These are phyloP conservation scores for Heliconius aoede DNA, from an alignment of 2,888 invertebrate genomes.

Conservation along the genomic window DNA sequence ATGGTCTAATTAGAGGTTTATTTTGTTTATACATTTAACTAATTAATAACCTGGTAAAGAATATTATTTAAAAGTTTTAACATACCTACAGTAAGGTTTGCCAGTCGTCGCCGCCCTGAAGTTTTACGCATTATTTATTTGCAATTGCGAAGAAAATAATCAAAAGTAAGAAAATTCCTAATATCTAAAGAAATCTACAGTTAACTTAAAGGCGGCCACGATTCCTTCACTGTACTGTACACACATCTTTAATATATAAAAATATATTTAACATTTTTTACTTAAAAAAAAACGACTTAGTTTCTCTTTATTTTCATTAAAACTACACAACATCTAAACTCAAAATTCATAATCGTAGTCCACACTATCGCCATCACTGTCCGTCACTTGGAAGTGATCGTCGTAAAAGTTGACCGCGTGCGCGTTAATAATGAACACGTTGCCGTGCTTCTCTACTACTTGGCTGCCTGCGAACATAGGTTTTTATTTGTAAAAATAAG, in stretches of 20 bases:
- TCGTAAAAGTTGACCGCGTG: constrained; percentile 73
- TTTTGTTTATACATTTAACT: too few species aligned
- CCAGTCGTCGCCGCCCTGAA: too few species aligned
- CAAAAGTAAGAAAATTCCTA: too few species aligned
- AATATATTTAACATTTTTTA: not conserved
- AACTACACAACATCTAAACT: constrained; percentile 38
- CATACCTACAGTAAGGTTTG: too few species aligned
- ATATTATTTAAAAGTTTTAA: too few species aligned
- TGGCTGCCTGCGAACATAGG: constrained; percentile 61
- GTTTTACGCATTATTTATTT: too few species aligned
- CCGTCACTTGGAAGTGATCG: constrained; percentile 67
- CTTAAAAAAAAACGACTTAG: not conserved
- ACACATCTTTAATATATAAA: not conserved
- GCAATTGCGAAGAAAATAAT: too few species aligned
- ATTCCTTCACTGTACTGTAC: not conserved
- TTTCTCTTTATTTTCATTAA: not conserved
- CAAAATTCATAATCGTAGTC: constrained; percentile 78
- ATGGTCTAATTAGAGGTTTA: too few species aligned
- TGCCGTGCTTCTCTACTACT: constrained; percentile 67
- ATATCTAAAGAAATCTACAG: too few species aligned
- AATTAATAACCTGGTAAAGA: too few species aligned
- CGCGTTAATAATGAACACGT: constrained; percentile 72
- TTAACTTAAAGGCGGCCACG: too few species aligned
- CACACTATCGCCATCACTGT: constrained; percentile 74
- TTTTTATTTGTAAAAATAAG: constrained; percentile 38